Conservation (phyloP, 2,113 vertebrate species). For the Megalops atlanticus region DNA sequence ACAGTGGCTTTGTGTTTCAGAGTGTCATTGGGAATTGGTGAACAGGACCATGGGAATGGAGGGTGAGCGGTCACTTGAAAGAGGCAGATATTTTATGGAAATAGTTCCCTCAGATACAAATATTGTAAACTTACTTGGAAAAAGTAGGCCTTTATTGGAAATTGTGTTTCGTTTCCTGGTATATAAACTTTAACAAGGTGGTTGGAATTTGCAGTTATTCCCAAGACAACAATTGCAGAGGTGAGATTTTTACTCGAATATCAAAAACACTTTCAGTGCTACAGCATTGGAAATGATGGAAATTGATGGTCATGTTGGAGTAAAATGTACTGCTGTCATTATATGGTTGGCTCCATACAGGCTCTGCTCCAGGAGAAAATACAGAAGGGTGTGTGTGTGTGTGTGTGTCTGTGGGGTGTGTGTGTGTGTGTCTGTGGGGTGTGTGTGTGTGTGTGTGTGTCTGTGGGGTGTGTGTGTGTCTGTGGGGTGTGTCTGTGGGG, state of each 20-base stretch:
- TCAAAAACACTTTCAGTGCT: background rate
- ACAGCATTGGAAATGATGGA: no score
- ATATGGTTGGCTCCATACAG: no score
- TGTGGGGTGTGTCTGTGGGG: no score
- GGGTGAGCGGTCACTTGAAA: slow-evolving; percentile 58
- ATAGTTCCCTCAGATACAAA: background rate
- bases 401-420: no score
- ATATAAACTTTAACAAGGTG: background rate
- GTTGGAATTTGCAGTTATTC: background rate
- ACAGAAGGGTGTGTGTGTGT: no score
- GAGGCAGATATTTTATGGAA: slow-evolving; percentile 26
- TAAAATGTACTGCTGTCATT: no score
- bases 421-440: background rate
- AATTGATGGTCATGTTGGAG: no score
- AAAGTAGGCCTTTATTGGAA: background rate
- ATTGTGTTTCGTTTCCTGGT: background rate
- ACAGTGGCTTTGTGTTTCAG: slow-evolving; percentile 68
- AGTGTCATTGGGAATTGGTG: slow-evolving; percentile 60
- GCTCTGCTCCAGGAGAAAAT: no score
- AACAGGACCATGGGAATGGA: slow-evolving; percentile 64
- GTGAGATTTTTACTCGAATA: background rate
- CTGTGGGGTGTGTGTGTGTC: background rate
- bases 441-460: background rate
- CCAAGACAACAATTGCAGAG: background rate
- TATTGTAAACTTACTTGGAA: no score